phyloP scores from a whole-genome alignment of 2,797 vertebrate genomes.

The Silurus aristotelis region DNA sequence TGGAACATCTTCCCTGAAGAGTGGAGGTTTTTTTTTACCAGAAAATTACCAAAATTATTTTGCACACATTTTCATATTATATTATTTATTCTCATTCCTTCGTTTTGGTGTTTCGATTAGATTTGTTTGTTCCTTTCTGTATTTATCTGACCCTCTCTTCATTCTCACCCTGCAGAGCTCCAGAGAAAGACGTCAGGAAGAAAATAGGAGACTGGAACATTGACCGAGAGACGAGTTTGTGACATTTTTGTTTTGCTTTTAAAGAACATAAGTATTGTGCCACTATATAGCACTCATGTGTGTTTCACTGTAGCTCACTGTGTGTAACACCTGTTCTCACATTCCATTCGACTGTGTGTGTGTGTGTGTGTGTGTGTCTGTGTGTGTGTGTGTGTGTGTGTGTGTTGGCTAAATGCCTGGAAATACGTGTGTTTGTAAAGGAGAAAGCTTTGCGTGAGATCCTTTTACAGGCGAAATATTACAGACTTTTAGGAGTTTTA shows the following conservation, averaged over 20 bases:
- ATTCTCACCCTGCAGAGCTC: conserved; percentile 40
- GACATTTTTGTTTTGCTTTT: conserved; percentile 30
- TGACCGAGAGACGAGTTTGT: conserved; percentile 60
- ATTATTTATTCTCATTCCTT: conserved; percentile 25
- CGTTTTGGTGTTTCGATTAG: background rate
- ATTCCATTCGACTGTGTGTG: conserved; percentile 28
- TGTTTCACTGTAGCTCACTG: conserved; percentile 46
- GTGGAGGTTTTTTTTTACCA: no score
- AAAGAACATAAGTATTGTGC: conserved; percentile 45
- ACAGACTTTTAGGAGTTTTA: conserved; percentile 34
- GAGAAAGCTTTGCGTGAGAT: conserved; percentile 13
- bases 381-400: conserved; percentile 27
- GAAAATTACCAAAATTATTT: no score
- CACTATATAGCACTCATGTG: conserved; percentile 47
- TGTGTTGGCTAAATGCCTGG: conserved; percentile 3
- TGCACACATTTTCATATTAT: background rate
- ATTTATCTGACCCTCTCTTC: background rate
- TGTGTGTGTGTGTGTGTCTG: conserved; percentile 25
- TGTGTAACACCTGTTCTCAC: conserved; percentile 42
- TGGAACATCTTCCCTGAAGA: no score
- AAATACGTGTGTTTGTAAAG: conserved; percentile 22
- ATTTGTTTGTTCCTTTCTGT: background rate
- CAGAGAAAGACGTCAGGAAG: conserved; percentile 33
- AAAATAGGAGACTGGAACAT: conserved; percentile 40
- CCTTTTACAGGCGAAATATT: conserved; percentile 34